Evolutionary conservation across 1,140 invertebrate species (phyloP), one percentile per base, ranked within the genome.

Genomic region (Diabrotica virgifera): DNA sequence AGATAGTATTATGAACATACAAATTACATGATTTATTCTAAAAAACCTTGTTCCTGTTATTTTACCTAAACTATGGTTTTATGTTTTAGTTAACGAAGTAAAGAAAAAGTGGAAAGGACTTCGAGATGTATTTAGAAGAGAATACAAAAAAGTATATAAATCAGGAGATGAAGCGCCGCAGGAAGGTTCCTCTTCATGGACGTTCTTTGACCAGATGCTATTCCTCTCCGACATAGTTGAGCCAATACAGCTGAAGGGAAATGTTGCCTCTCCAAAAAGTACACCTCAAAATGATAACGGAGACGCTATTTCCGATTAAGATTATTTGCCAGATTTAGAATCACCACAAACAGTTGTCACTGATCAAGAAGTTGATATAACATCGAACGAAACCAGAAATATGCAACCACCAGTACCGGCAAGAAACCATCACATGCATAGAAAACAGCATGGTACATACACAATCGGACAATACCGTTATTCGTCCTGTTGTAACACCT

Each of bases 261-360:
- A 53, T 53, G 14, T 53, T 12, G 11, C n/a, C 2, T 53, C 52
- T 14, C 0, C 52, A 53, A 12, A 53, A 53, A 14, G 52, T 10
- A 53, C 0, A 53, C 52, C 11, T 12, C 52, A 3, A 53, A n/a
- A 12, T 14, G 11, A 14, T 12, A 7, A 12, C 52, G 11, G 52
- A 53, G 52, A 53, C 52, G 14, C 6, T 12, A 53, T 53, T 14
- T 12, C 14, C 52, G 14, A 12, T 53, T 7, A 14, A 53, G 52
- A 14, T 53, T 6, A 53, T 12, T 53, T 14, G 14, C 7, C 55
- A 11, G 7, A 36, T 57, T 37, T 36, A 35, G 35, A 57, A 36
- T 57, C 36, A 57, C 36, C 55, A 57, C 55, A 38, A 37, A 36
- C 24, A 57, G n/a, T 57, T 57, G 55, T 57, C 52, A 54, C 52